phyloP scores from a whole-genome alignment of 2,113 vertebrate species.

The Dendropsophus ebraccatus region DNA sequence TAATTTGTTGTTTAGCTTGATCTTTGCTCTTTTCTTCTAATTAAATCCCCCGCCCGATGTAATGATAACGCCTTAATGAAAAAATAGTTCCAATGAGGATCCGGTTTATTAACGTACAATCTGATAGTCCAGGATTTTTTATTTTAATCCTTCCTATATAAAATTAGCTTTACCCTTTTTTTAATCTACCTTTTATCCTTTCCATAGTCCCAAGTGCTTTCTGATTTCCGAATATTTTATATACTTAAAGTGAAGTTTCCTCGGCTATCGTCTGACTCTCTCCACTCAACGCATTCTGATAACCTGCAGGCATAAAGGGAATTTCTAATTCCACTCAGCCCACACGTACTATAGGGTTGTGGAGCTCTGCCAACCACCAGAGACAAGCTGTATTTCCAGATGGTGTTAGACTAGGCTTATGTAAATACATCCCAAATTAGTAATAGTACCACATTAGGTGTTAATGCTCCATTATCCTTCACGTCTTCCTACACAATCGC shows the following conservation, averaged over 20 bases:
- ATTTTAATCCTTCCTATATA: neutral
- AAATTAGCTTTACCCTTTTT: neutral
- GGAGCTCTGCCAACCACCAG: conserved; percentile 11
- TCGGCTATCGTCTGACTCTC: neutral
- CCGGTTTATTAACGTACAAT: neutral
- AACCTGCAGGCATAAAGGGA: neutral
- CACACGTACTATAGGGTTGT: neutral
- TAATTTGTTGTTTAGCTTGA: conserved; percentile 38
- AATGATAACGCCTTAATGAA: conserved; percentile 13
- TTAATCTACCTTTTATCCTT: neutral
- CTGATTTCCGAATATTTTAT: neutral
- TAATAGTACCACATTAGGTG: neutral
- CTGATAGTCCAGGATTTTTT: conserved; percentile 13
- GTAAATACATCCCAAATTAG: conserved; percentile 18
- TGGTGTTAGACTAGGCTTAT: neutral
- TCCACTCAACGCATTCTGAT: neutral
- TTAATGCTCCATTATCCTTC: conserved; percentile 13
- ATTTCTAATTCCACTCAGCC: conserved; percentile 4
- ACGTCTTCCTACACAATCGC: neutral
- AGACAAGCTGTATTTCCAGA: conserved; percentile 15
- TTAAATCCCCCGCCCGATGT: conserved; percentile 20
- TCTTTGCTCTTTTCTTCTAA: conserved; percentile 32
- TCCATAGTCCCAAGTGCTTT: neutral
- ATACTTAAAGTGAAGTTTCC: neutral
- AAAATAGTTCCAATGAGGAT: neutral